phyloP scores from a whole-genome alignment of 2,113 vertebrate species.

The Paralichthys olivaceus region DNA sequence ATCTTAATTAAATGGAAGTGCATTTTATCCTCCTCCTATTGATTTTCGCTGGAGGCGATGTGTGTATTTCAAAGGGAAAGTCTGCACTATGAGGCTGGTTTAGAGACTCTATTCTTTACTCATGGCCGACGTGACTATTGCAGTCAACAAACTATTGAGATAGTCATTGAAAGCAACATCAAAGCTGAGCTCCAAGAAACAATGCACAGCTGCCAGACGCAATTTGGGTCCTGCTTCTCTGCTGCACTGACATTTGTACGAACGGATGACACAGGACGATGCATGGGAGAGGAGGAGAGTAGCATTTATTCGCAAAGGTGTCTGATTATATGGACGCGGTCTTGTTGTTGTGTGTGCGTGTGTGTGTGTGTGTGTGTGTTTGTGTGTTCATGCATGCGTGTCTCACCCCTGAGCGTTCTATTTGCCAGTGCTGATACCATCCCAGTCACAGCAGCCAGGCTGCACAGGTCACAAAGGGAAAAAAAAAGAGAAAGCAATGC shows the following conservation, averaged over 20 bases:
- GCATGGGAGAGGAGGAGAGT: slow-evolving; percentile 3
- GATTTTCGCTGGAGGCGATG: slow-evolving; percentile 66
- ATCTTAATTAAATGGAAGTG: slow-evolving; percentile 83
- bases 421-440: slow-evolving; percentile 22
- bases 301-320: slow-evolving; percentile 7
- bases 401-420: neutral
- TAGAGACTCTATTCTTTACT: slow-evolving; percentile 27
- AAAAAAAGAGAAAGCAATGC: slow-evolving; percentile 5
- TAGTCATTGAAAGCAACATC: slow-evolving; percentile 39
- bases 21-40: slow-evolving; percentile 71
- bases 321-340: slow-evolving; percentile 20
- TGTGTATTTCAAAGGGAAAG: slow-evolving; percentile 57
- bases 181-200: slow-evolving; percentile 37
- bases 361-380: slow-evolving; percentile 19
- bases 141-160: slow-evolving; percentile 45
- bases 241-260: slow-evolving; percentile 15
- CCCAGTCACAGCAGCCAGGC: slow-evolving; percentile 11
- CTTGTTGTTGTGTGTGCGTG: neutral
- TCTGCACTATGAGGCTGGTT: slow-evolving; percentile 28
- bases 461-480: slow-evolving; percentile 11
- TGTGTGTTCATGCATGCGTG: slow-evolving; percentile 8
- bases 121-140: slow-evolving; percentile 26
- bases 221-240: slow-evolving; percentile 30
- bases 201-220: slow-evolving; percentile 33
- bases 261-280: slow-evolving; percentile 28